A percentile compares a stretch with the other conserved stretches of the same genome.
phyloP scores from a whole-genome alignment of 2,797 vertebrate genomes.

The Syndactyla subalaris region DNA sequence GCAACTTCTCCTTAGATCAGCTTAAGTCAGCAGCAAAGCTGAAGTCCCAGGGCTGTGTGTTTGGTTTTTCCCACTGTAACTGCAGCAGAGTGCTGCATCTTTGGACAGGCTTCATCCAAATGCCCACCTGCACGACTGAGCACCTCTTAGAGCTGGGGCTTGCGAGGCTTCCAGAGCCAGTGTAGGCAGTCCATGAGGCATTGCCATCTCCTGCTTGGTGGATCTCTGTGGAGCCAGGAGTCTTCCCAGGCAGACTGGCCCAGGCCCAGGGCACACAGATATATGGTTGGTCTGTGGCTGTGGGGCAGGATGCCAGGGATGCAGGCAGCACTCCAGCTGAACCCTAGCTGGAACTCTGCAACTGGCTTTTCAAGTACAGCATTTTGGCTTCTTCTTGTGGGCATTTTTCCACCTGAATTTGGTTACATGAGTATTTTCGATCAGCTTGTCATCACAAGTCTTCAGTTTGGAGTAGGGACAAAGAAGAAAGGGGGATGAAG shows the following conservation, averaged over 20 bases:
- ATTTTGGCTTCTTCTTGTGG: neutral
- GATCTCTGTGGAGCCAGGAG: neutral
- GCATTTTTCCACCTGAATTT: neutral
- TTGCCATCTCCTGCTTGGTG: neutral
- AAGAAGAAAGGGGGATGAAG: neutral
- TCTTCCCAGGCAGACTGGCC: neutral
- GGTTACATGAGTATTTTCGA: neutral
- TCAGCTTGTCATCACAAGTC: neutral
- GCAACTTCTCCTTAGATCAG: neutral
- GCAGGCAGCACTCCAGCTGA: neutral
- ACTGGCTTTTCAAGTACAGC: neutral
- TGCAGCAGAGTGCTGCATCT: fast-evolving
- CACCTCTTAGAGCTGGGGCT: fast-evolving
- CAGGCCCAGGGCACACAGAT: neutral
- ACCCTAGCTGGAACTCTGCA: neutral
- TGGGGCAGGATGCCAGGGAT: constrained; percentile 3
- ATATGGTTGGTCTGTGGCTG: neutral
- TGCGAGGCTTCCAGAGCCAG: neutral
- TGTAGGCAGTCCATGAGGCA: neutral
- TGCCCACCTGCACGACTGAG: fast-evolving
- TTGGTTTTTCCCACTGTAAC: neutral
- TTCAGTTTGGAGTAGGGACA: neutral
- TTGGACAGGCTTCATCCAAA: neutral
- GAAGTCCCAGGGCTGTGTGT: neutral
- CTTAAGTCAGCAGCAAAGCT: neutral